These are phyloP conservation scores for Loriculus beryllinus DNA, from an alignment of 2,797 vertebrate genomes.

Conservation along the genomic window DNA sequence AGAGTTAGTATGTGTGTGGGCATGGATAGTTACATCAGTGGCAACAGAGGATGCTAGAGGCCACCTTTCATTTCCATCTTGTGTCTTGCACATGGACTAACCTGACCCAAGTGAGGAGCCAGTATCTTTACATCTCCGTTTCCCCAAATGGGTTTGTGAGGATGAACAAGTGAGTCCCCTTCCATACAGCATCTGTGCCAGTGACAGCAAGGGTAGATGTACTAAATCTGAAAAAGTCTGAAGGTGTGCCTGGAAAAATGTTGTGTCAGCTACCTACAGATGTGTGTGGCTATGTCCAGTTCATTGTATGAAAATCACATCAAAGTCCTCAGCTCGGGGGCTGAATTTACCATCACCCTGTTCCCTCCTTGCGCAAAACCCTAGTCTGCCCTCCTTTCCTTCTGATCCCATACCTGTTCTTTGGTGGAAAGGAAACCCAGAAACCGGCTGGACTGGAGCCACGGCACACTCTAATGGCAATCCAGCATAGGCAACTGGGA, in stretches of 20 bases:
- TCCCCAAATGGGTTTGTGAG: background rate
- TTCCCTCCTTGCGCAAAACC: background rate
- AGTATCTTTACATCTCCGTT: background rate
- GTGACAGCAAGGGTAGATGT: background rate
- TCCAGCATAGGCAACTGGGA: background rate
- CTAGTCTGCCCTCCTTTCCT: background rate
- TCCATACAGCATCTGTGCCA: background rate
- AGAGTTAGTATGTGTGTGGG: background rate
- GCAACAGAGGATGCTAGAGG: background rate
- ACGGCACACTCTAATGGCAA: background rate
- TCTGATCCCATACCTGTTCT: background rate
- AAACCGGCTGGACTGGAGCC: background rate
- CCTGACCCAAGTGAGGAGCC: background rate
- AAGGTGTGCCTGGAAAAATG: background rate
- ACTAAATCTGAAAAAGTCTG: background rate
- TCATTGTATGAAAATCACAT: background rate
- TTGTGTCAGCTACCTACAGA: background rate
- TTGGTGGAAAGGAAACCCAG: background rate
- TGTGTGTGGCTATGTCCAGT: accelerated
- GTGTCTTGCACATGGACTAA: background rate
- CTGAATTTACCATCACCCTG: background rate
- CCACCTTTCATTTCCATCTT: background rate
- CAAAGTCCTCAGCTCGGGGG: background rate
- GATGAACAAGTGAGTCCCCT: background rate
- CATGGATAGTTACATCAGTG: background rate